These are phyloP conservation scores for Pogonognathellus flavescens DNA, from an alignment of 1,140 invertebrate genomes.

Conservation along the genomic window DNA sequence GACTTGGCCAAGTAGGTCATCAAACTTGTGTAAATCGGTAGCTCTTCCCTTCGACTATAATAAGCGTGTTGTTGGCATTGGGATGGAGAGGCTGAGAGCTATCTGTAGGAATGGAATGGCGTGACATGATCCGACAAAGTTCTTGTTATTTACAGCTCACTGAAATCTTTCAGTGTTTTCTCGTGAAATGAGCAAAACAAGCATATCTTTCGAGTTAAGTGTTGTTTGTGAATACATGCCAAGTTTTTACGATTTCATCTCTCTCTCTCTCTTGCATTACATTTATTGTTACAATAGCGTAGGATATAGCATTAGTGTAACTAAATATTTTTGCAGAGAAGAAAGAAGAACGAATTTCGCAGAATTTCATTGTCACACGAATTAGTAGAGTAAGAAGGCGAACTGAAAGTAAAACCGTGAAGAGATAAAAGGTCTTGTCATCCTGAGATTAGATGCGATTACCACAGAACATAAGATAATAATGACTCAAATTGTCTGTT, in stretches of 20 bases:
- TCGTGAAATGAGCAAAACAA: not conserved
- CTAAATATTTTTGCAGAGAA: not conserved
- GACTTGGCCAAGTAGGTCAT: slow-evolving; percentile 19
- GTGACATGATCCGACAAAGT: not conserved
- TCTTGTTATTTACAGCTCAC: slow-evolving; percentile 26
- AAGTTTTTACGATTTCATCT: not conserved
- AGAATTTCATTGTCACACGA: slow-evolving; percentile 20
- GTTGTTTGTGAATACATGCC: slow-evolving; percentile 8
- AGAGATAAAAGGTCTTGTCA: not conserved
- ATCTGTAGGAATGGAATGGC: not conserved
- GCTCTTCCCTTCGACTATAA: not conserved
- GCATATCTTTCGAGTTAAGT: slow-evolving; percentile 7
- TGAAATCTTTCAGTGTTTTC: not conserved
- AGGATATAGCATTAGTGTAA: not conserved
- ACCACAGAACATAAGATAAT: not conserved
- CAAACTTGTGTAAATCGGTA: slow-evolving; percentile 1
- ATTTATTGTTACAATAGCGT: not conserved
- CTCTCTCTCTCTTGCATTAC: not conserved
- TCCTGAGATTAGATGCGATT: slow-evolving; percentile 2
- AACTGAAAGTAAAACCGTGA: slow-evolving; percentile 23
- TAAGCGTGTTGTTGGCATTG: slow-evolving; percentile 1
- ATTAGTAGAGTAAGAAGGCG: not conserved
- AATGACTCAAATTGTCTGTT: not conserved
- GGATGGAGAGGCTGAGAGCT: slow-evolving; percentile 1
- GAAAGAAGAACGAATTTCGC: not conserved